Conservation (phyloP, 1,140 invertebrate genomes). For the Penaeus vannamei region DNA sequence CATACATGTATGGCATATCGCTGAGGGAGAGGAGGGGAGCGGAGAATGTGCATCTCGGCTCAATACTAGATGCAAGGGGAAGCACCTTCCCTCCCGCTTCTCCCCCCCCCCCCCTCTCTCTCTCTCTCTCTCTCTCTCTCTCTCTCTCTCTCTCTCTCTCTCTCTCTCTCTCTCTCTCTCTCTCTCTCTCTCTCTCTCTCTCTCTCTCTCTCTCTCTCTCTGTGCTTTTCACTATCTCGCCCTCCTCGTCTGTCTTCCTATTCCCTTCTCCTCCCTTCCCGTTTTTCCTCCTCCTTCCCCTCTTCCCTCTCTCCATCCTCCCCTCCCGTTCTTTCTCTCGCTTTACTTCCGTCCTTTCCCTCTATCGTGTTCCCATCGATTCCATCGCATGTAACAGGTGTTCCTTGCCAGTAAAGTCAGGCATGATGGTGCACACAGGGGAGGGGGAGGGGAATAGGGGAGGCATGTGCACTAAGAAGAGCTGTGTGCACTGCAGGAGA, state of each 20-base stretch:
- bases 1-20: no score
- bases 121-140: neutral
- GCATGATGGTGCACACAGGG: no score
- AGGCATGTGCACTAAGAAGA: no score
- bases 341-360: neutral
- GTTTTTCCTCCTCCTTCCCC: neutral
- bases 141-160: neutral
- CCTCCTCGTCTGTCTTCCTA: neutral
- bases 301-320: neutral
- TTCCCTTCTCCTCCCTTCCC: neutral
- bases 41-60: no score
- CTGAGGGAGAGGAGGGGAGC: no score
- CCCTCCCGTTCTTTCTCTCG: neutral
- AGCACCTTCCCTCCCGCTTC: neutral
- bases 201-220: neutral
- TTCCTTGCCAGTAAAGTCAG: no score
- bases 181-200: neutral
- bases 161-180: neutral
- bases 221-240: neutral
- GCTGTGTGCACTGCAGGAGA: no score
- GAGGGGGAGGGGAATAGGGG: no score
- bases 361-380: neutral
- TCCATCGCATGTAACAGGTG: no score
- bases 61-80: no score
- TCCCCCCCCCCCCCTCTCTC: neutral